These are phyloP conservation scores for Drosophila atripex DNA, from an alignment of 2,888 invertebrate genomes.

Conservation along the genomic window DNA sequence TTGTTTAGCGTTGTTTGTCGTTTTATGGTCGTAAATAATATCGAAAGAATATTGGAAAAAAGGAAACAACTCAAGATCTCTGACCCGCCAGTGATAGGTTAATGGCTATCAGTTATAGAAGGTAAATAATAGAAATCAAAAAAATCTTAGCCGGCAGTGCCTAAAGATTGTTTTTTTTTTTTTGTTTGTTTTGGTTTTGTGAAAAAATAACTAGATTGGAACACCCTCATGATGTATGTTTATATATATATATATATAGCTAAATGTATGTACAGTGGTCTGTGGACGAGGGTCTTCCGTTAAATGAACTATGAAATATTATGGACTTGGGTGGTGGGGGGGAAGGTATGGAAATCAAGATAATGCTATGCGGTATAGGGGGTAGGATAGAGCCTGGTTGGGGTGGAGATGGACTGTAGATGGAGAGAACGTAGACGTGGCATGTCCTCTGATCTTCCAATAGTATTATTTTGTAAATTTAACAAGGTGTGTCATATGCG, in stretches of 20 bases:
- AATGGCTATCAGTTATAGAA: background rate
- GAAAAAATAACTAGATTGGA: slow-evolving; percentile 13
- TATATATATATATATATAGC: slow-evolving; percentile 15
- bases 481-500: slow-evolving; percentile 70
- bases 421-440: slow-evolving; percentile 41
- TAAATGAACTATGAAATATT: background rate
- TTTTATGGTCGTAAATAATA: slow-evolving; percentile 23
- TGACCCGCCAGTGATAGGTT: slow-evolving; percentile 1
- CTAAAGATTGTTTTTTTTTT: slow-evolving; percentile 11
- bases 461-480: slow-evolving; percentile 56
- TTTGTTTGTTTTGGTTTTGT: slow-evolving; percentile 4
- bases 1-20: slow-evolving; percentile 35
- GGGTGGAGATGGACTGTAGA: slow-evolving; percentile 13
- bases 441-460: slow-evolving; percentile 23
- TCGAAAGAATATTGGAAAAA: background rate
- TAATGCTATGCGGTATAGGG: slow-evolving; percentile 17
- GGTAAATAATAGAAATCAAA: slow-evolving; percentile 7
- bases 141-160: slow-evolving; percentile 27
- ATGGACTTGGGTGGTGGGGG: slow-evolving; percentile 8
- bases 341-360: slow-evolving; percentile 6
- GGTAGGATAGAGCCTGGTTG: background rate
- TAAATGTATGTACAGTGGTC: slow-evolving; percentile 35
- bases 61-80: slow-evolving; percentile 17
- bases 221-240: slow-evolving; percentile 11
- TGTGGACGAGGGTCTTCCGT: slow-evolving; percentile 15